A percentile compares a stretch with the other conserved stretches of the same genome.
Evolutionary conservation across 92 coral and sea anemone genomes (phyloP).

Genomic region (Umimayanthus kanabou): DNA sequence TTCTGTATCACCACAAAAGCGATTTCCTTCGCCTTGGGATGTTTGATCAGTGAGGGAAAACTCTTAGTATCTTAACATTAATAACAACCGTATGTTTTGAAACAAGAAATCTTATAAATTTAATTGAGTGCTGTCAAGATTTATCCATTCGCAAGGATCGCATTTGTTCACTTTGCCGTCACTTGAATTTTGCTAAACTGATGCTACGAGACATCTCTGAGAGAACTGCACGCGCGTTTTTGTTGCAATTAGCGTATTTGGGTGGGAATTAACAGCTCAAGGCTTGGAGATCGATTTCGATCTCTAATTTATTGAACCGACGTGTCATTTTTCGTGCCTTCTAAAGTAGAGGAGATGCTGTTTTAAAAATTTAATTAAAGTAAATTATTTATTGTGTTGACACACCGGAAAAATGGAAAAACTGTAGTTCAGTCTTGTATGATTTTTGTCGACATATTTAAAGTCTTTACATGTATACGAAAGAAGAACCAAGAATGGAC

Average conservation of each 20-base stretch:
- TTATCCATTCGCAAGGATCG: background rate
- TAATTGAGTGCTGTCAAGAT: background rate
- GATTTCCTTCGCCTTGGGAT: background rate
- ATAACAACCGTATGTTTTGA: constrained; percentile 26
- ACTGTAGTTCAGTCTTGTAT: background rate
- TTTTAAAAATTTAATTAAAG: background rate
- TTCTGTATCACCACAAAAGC: constrained; percentile 24
- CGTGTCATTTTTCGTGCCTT: constrained; percentile 13
- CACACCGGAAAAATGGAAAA: too few relatives aligned
- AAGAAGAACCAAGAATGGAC: background rate
- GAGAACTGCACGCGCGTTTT: background rate
- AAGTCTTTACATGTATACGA: background rate
- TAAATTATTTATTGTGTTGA: background rate
- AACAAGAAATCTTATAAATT: background rate
- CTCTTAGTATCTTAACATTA: background rate
- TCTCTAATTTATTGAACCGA: constrained; percentile 1
- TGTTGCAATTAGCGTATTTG: constrained; percentile 12
- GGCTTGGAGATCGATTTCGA: background rate
- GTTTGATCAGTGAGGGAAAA: background rate
- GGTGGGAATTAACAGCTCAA: background rate
- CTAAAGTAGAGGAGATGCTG: background rate
- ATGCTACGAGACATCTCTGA: background rate
- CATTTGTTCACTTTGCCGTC: background rate
- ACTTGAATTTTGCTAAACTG: background rate
- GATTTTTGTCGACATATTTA: background rate